Conservation (phyloP, 2,113 vertebrate species). For the Rhinogobius similis region DNA sequence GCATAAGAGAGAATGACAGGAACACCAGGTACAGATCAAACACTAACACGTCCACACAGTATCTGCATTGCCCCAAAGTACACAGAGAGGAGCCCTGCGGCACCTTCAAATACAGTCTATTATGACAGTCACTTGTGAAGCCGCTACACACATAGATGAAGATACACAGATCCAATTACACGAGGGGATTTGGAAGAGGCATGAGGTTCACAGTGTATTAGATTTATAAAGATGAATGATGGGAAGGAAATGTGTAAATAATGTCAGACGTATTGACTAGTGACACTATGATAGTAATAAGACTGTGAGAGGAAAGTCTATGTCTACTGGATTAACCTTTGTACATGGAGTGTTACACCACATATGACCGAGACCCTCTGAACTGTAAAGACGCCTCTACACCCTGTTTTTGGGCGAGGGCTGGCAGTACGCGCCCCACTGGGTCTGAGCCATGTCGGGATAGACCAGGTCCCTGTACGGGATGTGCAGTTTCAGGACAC, state of each 20-base stretch:
- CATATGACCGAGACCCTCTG: no score
- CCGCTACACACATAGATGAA: no score
- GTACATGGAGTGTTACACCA: no score
- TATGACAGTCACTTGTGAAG: no score
- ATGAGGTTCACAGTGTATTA: not conserved
- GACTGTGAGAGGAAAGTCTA: no score
- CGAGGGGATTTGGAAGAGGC: not conserved
- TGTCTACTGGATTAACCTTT: no score
- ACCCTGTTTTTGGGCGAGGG: slow-evolving; percentile 42
- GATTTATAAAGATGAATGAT: not conserved
- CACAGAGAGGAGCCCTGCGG: slow-evolving; percentile 59
- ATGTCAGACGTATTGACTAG: no score
- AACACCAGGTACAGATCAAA: slow-evolving; percentile 31
- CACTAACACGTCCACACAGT: slow-evolving; percentile 10
- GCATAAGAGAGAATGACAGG: slow-evolving; percentile 6
- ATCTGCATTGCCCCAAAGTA: slow-evolving; percentile 78
- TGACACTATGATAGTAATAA: no score
- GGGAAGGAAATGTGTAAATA: not conserved
- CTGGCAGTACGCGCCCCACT: slow-evolving; percentile 75
- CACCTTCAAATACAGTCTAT: not conserved
- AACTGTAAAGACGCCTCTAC: not conserved
- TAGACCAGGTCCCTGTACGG: slow-evolving; percentile 77
- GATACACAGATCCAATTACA: not conserved
- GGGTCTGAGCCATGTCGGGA: slow-evolving; percentile 60
- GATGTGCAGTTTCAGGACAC: slow-evolving; percentile 80